Evolutionary conservation across 2,113 vertebrate species (phyloP).

Genomic region (Tetrax tetrax): DNA sequence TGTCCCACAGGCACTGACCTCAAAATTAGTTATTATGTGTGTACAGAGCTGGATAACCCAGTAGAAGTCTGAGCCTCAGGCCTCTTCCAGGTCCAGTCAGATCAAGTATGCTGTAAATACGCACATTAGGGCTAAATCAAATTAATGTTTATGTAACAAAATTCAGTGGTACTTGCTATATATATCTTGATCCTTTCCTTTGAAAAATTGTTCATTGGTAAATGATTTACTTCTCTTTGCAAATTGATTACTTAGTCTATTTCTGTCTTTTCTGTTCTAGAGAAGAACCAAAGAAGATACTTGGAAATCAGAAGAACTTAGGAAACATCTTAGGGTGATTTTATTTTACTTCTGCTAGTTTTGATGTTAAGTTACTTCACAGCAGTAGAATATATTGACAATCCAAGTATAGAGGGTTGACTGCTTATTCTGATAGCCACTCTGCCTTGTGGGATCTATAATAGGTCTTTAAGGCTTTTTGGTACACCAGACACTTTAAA

Average conservation of each 20-base stretch:
- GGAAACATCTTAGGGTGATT: conserved; percentile 82
- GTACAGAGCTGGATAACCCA: neutral
- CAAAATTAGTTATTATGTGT: neutral
- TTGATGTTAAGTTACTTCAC: neutral
- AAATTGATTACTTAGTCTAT: neutral
- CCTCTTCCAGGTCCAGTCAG: neutral
- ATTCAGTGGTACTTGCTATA: neutral
- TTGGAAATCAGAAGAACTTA: conserved; percentile 91
- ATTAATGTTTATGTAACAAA: neutral
- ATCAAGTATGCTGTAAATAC: neutral
- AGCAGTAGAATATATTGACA: neutral
- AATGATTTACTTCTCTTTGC: neutral
- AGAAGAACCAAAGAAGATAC: conserved; percentile 91
- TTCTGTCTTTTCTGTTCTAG: conserved; percentile 65
- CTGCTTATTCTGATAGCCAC: neutral
- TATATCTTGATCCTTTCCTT: neutral
- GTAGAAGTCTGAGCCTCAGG: neutral
- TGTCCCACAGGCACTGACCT: neutral
- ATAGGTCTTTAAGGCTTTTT: neutral
- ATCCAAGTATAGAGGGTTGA: neutral
- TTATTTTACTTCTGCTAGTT: conserved; percentile 1
- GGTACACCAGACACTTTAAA: neutral
- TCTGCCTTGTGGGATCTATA: neutral
- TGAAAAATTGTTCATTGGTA: neutral
- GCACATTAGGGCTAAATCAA: neutral